Conservation (phyloP, 2,888 invertebrate species). For the Athalia cordata region DNA sequence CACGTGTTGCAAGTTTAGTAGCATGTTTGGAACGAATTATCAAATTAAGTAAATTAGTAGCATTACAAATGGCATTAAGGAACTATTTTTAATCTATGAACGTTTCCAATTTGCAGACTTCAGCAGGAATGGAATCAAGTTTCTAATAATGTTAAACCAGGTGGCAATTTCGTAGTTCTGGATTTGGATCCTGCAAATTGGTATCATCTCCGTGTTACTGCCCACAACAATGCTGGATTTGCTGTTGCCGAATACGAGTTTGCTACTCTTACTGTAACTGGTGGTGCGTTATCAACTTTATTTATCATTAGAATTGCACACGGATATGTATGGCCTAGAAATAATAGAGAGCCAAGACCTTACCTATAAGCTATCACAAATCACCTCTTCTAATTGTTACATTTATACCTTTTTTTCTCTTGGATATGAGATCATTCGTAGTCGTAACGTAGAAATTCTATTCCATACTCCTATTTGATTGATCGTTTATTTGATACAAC, state of each 20-base stretch:
- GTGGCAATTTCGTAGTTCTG: slow-evolving; percentile 91
- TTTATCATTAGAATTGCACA: not conserved
- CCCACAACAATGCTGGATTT: slow-evolving; percentile 96
- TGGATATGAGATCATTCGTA: not conserved
- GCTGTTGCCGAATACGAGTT: slow-evolving; percentile 97
- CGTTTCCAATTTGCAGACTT: slow-evolving; percentile 75
- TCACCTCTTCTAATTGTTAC: slow-evolving; percentile 1
- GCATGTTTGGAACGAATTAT: slow-evolving; percentile 47
- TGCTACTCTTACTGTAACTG: slow-evolving; percentile 93
- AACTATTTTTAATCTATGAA: not conserved
- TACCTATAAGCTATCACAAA: slow-evolving; percentile 10
- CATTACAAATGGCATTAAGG: not conserved
- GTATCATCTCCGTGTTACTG: slow-evolving; percentile 94
- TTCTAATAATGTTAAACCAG: slow-evolving; percentile 93
- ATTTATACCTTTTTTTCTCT: not conserved
- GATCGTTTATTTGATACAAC: slow-evolving; percentile 12
- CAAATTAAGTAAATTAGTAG: not conserved
- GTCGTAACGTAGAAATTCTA: no score
- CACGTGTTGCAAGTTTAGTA: slow-evolving; percentile 35
- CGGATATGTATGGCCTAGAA: not conserved
- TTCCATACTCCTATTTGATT: slow-evolving; percentile 2
- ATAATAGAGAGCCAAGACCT: slow-evolving; percentile 8
- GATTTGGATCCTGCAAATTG: slow-evolving; percentile 95
- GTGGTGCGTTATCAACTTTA: slow-evolving; percentile 81
- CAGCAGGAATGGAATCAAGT: slow-evolving; percentile 95